Conservation (phyloP, 2,888 invertebrate genomes). For the Tipula vernalis region DNA sequence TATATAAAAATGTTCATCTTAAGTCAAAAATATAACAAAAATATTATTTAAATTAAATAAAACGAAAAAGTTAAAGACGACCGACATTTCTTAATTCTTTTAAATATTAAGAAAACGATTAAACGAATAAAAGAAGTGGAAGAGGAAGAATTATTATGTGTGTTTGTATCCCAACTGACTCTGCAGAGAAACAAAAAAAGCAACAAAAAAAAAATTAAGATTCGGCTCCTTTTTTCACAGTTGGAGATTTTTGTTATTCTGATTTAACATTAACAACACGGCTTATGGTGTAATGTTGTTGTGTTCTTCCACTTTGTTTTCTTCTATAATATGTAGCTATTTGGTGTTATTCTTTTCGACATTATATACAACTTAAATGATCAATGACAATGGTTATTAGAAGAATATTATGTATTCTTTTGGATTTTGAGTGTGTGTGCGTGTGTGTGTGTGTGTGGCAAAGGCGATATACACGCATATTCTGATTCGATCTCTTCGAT, state of each 20-base stretch:
- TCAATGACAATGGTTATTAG: conserved; percentile 4
- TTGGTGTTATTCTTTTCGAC: background rate
- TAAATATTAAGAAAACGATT: background rate
- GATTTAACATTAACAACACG: conserved; percentile 4
- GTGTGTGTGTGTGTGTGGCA: background rate
- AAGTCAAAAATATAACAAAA: background rate
- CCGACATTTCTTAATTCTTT: background rate
- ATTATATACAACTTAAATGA: background rate
- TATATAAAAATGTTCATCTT: background rate
- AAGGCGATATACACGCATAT: background rate
- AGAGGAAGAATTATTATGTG: background rate
- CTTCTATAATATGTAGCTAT: background rate
- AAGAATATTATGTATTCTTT: background rate
- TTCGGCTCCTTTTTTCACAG: conserved; percentile 4
- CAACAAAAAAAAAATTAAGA: background rate
- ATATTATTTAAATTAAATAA: background rate
- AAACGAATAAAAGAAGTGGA: background rate
- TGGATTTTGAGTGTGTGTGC: background rate
- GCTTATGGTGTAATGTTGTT: background rate
- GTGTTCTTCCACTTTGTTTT: background rate
- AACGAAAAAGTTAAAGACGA: background rate
- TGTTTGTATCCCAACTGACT: background rate
- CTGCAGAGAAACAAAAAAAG: background rate
- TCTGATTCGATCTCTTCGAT: background rate
- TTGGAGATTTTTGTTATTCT: conserved; percentile 4